Evolutionary conservation across 2,797 vertebrate species (phyloP).

Genomic region (Poeciliopsis infans): DNA sequence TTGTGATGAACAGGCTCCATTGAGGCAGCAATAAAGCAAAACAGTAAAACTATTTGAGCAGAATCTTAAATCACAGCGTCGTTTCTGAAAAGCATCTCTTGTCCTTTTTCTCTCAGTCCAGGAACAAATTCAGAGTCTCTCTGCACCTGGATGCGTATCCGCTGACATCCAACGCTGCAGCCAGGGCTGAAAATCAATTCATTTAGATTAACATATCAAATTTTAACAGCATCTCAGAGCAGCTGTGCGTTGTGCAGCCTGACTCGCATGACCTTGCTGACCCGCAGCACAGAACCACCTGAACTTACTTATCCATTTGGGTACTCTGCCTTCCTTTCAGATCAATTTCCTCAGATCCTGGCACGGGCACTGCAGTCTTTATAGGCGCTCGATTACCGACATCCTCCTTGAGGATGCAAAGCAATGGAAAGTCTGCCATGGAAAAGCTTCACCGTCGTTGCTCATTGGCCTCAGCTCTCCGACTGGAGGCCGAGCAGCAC

Average conservation of each 20-base stretch:
- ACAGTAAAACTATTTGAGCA: background rate
- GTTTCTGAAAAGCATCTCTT: background rate
- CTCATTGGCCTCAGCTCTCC: conserved; percentile 58
- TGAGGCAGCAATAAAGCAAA: background rate
- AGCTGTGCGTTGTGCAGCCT: conserved; percentile 18
- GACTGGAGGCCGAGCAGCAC: conserved; percentile 47
- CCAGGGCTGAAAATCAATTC: conserved; percentile 58
- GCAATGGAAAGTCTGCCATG: conserved; percentile 70
- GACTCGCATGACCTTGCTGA: conserved; percentile 50
- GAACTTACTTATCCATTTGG: conserved; percentile 27
- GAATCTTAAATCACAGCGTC: background rate
- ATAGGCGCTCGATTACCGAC: conserved; percentile 68
- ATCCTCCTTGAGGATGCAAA: conserved; percentile 66
- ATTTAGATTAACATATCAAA: conserved; percentile 69
- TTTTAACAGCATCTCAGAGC: conserved; percentile 40
- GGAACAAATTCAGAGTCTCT: conserved; percentile 8
- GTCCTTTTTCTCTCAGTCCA: background rate
- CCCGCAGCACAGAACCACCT: conserved; percentile 63
- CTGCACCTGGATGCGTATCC: conserved; percentile 33
- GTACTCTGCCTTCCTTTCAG: conserved; percentile 46
- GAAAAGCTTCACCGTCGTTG: conserved; percentile 54
- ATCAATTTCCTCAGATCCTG: conserved; percentile 73
- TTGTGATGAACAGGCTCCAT: background rate
- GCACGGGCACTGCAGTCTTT: conserved; percentile 53
- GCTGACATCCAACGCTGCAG: conserved; percentile 50